Conservation (phyloP, 1,140 invertebrate species). For the Ridgeia piscesae region DNA sequence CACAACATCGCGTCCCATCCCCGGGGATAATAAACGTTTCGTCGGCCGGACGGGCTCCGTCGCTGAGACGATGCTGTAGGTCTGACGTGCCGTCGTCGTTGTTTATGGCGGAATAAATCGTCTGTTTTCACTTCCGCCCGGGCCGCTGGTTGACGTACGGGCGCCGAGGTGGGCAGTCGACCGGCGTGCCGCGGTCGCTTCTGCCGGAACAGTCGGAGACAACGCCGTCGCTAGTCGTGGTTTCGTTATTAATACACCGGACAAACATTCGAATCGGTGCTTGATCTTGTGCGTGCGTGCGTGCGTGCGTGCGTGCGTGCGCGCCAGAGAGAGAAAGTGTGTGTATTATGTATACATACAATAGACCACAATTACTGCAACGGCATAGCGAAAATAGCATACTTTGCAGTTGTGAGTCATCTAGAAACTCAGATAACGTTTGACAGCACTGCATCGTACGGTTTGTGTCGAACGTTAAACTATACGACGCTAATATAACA, state of each 20-base stretch:
- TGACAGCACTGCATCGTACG: no score
- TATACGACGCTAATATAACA: no score
- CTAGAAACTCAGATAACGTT: no score
- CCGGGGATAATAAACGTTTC: not conserved
- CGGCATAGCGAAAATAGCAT: no score
- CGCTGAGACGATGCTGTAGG: not conserved
- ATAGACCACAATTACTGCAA: no score
- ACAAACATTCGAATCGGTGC: no score
- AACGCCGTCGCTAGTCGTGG: not conserved
- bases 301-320: no score
- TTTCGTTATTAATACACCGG: not conserved
- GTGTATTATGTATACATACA: no score
- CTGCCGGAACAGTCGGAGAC: not conserved
- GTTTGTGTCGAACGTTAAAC: no score
- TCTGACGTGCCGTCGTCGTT: not conserved
- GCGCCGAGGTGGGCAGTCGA: not conserved
- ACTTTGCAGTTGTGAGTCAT: no score
- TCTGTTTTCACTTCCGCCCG: not conserved
- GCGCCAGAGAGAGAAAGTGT: no score
- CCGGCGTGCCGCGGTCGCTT: not conserved
- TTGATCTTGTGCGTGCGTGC: no score
- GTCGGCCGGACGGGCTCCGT: not conserved
- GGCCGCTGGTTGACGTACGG: not conserved
- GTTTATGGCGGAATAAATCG: not conserved
- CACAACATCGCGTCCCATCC: not conserved